Percentiles rank a stretch among this genome's conserved stretches.
These are phyloP conservation scores for Tetraodon nigroviridis DNA, from an alignment of 2,113 vertebrate species.

Conservation along the genomic window DNA sequence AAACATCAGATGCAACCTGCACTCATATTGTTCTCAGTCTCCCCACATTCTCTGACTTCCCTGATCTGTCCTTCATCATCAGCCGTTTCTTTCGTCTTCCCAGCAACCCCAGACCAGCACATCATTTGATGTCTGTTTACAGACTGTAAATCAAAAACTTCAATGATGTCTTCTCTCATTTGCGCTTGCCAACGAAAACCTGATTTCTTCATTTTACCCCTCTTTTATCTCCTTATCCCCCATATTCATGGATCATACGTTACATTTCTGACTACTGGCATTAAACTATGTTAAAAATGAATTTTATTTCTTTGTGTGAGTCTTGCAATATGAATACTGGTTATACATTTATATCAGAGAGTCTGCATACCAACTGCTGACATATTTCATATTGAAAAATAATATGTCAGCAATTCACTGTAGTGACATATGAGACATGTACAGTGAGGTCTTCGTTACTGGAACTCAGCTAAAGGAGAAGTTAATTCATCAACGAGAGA, in stretches of 20 bases:
- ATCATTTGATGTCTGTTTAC: neutral
- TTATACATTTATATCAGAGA: constrained; percentile 10
- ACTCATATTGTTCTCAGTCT: neutral
- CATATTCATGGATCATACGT: neutral
- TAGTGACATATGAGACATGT: too few species aligned
- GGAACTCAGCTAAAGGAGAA: neutral
- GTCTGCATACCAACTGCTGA: constrained; percentile 19
- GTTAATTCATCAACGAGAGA: constrained; percentile 18
- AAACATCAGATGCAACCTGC: too few species aligned
- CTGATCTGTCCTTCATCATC: neutral
- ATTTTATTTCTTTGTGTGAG: constrained; percentile 1
- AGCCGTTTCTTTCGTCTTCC: neutral
- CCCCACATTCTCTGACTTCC: neutral
- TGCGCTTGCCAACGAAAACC: neutral
- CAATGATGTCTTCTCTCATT: too few species aligned
- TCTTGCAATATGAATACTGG: constrained; percentile 35
- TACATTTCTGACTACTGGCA: constrained; percentile 24
- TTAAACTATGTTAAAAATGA: constrained; percentile 33
- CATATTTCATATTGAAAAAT: constrained; percentile 21
- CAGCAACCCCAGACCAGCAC: neutral
- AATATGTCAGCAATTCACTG: neutral
- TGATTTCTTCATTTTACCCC: neutral
- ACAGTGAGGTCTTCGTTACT: too few species aligned
- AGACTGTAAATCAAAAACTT: neutral
- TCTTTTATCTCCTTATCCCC: neutral